Evolutionary conservation across 2,113 vertebrate genomes (phyloP), one percentile per base, ranked within the genome.

Genomic region (Callithrix jacchus): DNA sequence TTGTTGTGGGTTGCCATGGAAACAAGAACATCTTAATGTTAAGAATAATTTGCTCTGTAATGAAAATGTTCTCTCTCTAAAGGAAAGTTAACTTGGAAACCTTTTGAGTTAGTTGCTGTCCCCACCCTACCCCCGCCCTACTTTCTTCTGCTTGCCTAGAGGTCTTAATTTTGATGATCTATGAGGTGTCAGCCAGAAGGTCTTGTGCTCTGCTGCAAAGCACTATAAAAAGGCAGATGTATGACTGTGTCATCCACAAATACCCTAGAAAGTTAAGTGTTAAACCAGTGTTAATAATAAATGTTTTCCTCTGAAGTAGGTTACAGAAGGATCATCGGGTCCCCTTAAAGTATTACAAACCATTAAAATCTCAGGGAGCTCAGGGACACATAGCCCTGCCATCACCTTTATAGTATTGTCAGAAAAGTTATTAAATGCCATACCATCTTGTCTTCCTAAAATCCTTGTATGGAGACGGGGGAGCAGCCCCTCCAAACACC

Each of bases 1-100:
- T 92, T 95, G 94, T 96, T 96, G 87, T 96, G 93, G 96, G 98
- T 98, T 81, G 95, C 93, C 98, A 98, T 23, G 95, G 98, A 98
- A 98, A 98, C 42, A 18, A 64, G 96, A 89, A 45, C 93, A 74
- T 95, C 91, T 96, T 81, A n/a, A 95, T 58, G 56, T 91, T 86
- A 21, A 74, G 0, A 2, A 91, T 87, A 94, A 96, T 96, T 95
- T 20, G 30, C 95, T 84, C 32, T 94, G 74, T 56, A 20, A 93
- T 2, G 30, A 90, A 97, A 97, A 61, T n/a, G 49, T 23, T 10
- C 77, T 64, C 64, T 93, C 86, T 95, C 96, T 92, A 87, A 97
- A 96, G 91, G 73, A 87, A 97, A 95, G 83, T 77, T 70, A 12
- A 79, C 76, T 81, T 74, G 76, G 95, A 89, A 97, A 70, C 91